These are phyloP conservation scores for Hydrolagus affinis DNA, from an alignment of 2,113 vertebrate species.

Conservation along the genomic window DNA sequence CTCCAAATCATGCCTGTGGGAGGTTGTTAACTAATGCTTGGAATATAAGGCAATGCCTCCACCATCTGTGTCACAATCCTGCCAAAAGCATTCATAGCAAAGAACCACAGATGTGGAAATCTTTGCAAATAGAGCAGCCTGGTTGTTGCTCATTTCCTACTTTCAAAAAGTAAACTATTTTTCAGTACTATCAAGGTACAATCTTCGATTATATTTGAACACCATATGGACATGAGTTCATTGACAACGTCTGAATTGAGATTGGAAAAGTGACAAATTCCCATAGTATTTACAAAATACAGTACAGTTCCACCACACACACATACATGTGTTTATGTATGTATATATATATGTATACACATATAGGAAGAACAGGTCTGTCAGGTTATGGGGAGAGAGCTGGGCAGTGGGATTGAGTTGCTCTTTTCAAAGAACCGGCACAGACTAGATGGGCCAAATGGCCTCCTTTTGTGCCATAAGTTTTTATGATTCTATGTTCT, in stretches of 20 bases:
- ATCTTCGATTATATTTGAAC: neutral
- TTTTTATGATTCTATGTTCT: too few relatives aligned
- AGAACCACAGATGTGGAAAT: neutral
- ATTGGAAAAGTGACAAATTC: neutral
- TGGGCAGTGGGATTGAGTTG: too few relatives aligned
- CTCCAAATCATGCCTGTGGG: neutral
- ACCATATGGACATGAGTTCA: neutral
- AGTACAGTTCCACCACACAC: neutral
- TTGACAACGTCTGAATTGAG: neutral
- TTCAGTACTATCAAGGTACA: neutral
- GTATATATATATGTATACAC: too few relatives aligned
- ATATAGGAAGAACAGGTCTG: too few relatives aligned
- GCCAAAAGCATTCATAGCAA: neutral
- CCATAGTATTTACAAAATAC: neutral
- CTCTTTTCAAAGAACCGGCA: too few relatives aligned
- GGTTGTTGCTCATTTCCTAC: neutral
- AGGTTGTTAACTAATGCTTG: neutral
- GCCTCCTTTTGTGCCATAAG: too few relatives aligned
- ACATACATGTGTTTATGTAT: too few relatives aligned
- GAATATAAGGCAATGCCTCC: neutral
- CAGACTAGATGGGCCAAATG: too few relatives aligned
- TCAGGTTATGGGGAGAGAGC: too few relatives aligned
- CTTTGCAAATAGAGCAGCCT: neutral
- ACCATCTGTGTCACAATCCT: neutral
- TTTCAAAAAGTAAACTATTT: neutral